A percentile compares a stretch with the other conserved stretches of the same genome.
Conservation (phyloP, 2,888 invertebrate species). For the Podabrus alpinus region DNA sequence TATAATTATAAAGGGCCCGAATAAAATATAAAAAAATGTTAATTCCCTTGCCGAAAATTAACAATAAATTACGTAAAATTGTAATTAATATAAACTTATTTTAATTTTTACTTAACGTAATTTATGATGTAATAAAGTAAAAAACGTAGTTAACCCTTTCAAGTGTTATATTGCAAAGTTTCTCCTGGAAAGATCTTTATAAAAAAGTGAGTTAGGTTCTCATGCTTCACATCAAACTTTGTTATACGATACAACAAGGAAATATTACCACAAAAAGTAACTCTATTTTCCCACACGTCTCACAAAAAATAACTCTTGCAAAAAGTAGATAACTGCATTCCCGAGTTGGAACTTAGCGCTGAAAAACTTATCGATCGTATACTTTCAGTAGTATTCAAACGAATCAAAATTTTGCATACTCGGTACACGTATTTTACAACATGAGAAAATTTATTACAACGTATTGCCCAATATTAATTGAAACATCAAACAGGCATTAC, state of each 20-base stretch:
- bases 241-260: slow-evolving; percentile 36
- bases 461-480: not conserved
- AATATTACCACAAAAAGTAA: slow-evolving; percentile 38
- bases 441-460: not conserved
- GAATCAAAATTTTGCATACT: not conserved
- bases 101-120: not conserved
- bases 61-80: not conserved
- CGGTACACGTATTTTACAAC: not conserved
- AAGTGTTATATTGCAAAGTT: slow-evolving; percentile 8
- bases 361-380: slow-evolving; percentile 30
- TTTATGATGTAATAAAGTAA: not conserved
- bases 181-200: slow-evolving; percentile 3
- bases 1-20: slow-evolving; percentile 1
- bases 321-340: slow-evolving; percentile 41
- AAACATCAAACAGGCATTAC: not conserved
- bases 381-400: not conserved
- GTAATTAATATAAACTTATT: not conserved
- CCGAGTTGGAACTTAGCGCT: slow-evolving; percentile 37
- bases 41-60: not conserved
- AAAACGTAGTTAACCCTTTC: slow-evolving; percentile 1
- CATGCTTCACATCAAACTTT: slow-evolving; percentile 34
- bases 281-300: slow-evolving; percentile 34
- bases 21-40: not conserved
- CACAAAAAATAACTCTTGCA: slow-evolving; percentile 37
- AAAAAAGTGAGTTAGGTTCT: slow-evolving; percentile 14